Base-by-base conservation (phyloP, 2,113 vertebrate species). In the Salvelinus sp. region DNA sequence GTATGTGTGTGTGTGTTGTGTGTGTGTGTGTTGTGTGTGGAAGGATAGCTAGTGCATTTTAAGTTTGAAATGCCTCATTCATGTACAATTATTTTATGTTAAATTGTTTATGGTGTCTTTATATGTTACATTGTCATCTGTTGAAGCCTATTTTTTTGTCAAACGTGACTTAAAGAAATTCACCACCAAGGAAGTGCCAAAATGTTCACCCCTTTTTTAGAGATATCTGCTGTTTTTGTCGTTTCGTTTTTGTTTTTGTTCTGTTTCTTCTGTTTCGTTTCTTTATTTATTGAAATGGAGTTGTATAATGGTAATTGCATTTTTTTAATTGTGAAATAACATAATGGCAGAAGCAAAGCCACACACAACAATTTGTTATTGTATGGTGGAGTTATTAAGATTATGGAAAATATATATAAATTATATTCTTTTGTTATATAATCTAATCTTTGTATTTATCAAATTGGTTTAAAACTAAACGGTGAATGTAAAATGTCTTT, bases 401-500 rank as follows among this genome's bases (percentile, higher is more conserved):
- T 79, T 79, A 89, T 86, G 47, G 50, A 72, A 81, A 72, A 88
- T n/a, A 86, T 88, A 89, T 87, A 90, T 73, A 85, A 86, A 91
- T 91, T 91, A 92, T 94, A 94, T 93, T 93, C 91, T 93, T 93
- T 93, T 94, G 91, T 92, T 93, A 90, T 80, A 89, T 91, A 93
- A 93, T 92, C 84, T 91, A 93, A 91, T 91, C 89, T 93, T 93
- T 93, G 86, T 93, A 94, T 93, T 93, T 93, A 94, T 93, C 93
- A 93, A 92, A 91, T 88, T 88, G 92, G 92, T 94, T 94, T 93
- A 94, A 93, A 91, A 54, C 81, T 89, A 89, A 88, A 88, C 80
- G 92, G 92, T 94, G 92, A 93, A 93, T 94, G 91, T 93, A 93
- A 93, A 94, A n/a, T n/a, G 89, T 93, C 92, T 94, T 93, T 94